Base-by-base conservation (phyloP, 2,888 invertebrate species). In the Vanessa cardui region DNA sequence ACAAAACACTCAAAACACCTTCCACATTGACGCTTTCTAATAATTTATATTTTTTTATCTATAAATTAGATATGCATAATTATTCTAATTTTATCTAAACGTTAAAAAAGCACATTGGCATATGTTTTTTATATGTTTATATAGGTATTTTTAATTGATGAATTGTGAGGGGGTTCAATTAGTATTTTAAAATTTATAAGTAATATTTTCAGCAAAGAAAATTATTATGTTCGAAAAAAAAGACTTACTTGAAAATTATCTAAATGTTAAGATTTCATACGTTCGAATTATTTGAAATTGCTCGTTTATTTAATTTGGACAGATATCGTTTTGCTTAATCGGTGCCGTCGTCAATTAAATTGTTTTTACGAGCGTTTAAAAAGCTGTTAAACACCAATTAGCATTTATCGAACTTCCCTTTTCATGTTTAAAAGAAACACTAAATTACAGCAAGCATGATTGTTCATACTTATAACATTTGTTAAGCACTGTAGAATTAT, bases 311-410 rank as follows among this genome's bases (percentile, higher is more conserved):
- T 75, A 74, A 77, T 78, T 77, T 73, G 74, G 76, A 75, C 77
- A 76, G 74, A 75, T 73, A 78, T 74, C 75, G 79, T 82, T 84
- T 78, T 73, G 77, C 74, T 77, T 79, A 81, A 81, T 81, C 78
- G 77, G 70, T 73, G 74, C 73, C 64, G 69, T 72, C 69, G 72
- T 70, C 77, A 77, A 84, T 85, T 83, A 83, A 78, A 71, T 75
- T 68, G 78, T 80, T 81, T 85, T 85, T 79, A 85, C 79, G 76
- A 74, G 68, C 79, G 75, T 78, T 83, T 83, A 82, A 82, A 78
- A 79, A 82, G 79, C 80, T 82, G 82, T 85, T 84, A 80, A 81
- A 77, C 73, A 76, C 74, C 83, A 84, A 87, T 89, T 87, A 87
- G 77, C 80, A 83, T 84, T 85, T 81, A 83, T 82, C 77, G 80